Evolutionary conservation across 2,797 vertebrate genomes (phyloP).

Genomic region (Chaetophractus vellerosus): DNA sequence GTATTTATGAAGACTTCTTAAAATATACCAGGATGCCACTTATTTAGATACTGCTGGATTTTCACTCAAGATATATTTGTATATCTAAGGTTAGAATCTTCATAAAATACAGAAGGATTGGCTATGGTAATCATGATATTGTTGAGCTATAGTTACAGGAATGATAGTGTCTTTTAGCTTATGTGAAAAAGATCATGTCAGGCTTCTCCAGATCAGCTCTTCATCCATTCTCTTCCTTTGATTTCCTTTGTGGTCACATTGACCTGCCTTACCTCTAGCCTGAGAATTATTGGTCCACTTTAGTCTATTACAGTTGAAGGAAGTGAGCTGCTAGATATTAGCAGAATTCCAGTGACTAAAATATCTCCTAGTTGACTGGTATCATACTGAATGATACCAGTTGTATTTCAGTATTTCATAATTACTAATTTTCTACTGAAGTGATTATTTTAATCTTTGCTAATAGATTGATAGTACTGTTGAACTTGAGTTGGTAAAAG

Average conservation of each 20-base stretch:
- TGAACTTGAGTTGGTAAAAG: background rate
- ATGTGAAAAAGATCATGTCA: background rate
- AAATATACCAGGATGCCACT: background rate
- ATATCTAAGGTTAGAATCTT: conserved; percentile 9
- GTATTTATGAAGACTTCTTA: conserved; percentile 23
- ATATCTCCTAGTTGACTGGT: background rate
- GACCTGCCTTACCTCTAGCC: background rate
- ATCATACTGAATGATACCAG: background rate
- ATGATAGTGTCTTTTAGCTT: conserved; percentile 7
- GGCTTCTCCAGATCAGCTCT: background rate
- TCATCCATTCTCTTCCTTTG: background rate
- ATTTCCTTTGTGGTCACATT: background rate
- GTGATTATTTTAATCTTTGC: background rate
- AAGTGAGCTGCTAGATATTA: background rate
- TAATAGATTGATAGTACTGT: background rate
- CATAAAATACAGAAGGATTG: background rate
- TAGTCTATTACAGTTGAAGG: background rate
- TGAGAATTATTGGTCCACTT: background rate
- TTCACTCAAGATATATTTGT: background rate
- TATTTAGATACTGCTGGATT: conserved; percentile 24
- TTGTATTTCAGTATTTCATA: background rate
- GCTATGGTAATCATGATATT: background rate
- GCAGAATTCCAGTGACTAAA: background rate
- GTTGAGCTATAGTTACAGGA: background rate
- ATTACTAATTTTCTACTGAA: background rate